phyloP scores from a whole-genome alignment of 2,113 vertebrate species.

The Mesocricetus auratus region DNA sequence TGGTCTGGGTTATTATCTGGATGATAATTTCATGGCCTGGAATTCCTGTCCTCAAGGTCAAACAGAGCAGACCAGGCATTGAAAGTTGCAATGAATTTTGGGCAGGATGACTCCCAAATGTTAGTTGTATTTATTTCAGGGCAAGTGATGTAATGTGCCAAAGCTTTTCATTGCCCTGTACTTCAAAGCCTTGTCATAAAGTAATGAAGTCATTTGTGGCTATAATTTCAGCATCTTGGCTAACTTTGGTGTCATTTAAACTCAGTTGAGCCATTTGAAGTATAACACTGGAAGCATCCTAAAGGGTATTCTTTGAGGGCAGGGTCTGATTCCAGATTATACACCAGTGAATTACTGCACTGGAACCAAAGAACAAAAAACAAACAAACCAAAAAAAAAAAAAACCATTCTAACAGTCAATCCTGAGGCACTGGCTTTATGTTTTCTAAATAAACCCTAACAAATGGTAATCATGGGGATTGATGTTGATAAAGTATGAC shows the following conservation, averaged over 20 bases:
- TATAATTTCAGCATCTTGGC: not conserved
- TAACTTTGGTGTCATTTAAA: constrained; percentile 32
- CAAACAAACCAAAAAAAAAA: not conserved
- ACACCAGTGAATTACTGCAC: not conserved
- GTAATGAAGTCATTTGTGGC: constrained; percentile 2
- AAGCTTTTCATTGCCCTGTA: constrained; percentile 43
- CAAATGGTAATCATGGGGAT: not conserved
- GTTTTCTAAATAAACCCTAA: not conserved
- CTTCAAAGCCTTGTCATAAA: constrained; percentile 36
- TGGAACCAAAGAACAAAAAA: not conserved
- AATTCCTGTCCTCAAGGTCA: constrained; percentile 62
- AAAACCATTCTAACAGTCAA: constrained; percentile 21
- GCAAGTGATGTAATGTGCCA: constrained; percentile 13
- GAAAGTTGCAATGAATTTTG: constrained; percentile 57
- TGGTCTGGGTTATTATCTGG: not conserved
- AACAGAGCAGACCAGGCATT: constrained; percentile 30
- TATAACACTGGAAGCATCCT: not conserved
- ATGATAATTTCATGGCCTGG: constrained; percentile 63
- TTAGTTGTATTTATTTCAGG: constrained; percentile 61
- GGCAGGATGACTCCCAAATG: constrained; percentile 60
- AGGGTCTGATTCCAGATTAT: not conserved
- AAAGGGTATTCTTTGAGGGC: not conserved
- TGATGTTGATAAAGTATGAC: constrained; percentile 71
- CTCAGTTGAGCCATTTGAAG: not conserved
- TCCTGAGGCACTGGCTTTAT: constrained; percentile 19